A percentile compares a stretch with the other conserved stretches of the same genome.
Evolutionary conservation across 2,888 invertebrate species (phyloP).

Genomic region (Drosophila multiciliata): DNA sequence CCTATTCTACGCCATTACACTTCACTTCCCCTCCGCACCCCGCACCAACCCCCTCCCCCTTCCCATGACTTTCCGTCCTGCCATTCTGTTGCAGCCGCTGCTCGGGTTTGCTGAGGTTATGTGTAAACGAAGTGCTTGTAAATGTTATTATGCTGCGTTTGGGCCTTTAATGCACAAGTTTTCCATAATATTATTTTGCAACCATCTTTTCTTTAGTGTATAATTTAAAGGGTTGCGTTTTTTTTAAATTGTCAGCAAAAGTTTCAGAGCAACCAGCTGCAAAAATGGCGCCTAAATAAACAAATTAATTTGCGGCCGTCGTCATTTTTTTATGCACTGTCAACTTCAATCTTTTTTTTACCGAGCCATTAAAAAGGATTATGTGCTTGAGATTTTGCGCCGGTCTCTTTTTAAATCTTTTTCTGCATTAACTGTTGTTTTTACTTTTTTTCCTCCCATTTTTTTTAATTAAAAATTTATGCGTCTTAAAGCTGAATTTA

Average conservation of each 20-base stretch:
- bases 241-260: conserved; percentile 48
- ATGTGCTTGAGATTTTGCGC: conserved; percentile 57
- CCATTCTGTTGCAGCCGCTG: background rate
- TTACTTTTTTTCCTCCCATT: conserved; percentile 30
- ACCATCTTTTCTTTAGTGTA: background rate
- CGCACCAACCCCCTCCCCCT: no score
- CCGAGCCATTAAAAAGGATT: conserved; percentile 65
- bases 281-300: conserved; percentile 67
- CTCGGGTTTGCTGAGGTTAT: conserved; percentile 48
- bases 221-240: conserved; percentile 26
- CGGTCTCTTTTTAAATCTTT: conserved; percentile 20
- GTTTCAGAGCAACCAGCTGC: conserved; percentile 38
- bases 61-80: background rate
- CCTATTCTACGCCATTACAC: conserved; percentile 6
- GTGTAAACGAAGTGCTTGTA: conserved; percentile 70
- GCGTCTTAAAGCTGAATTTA: conserved; percentile 50
- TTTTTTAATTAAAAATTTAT: conserved; percentile 71
- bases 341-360: conserved; percentile 19
- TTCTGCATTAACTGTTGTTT: conserved; percentile 2
- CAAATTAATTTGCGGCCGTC: conserved; percentile 72
- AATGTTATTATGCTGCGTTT: conserved; percentile 58
- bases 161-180: conserved; percentile 37
- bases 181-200: conserved; percentile 9
- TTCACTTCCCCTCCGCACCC: background rate
- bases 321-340: conserved; percentile 41